Evolutionary conservation across 1,140 invertebrate genomes (phyloP).

Genomic region (Pentalonia nigronervosa): DNA sequence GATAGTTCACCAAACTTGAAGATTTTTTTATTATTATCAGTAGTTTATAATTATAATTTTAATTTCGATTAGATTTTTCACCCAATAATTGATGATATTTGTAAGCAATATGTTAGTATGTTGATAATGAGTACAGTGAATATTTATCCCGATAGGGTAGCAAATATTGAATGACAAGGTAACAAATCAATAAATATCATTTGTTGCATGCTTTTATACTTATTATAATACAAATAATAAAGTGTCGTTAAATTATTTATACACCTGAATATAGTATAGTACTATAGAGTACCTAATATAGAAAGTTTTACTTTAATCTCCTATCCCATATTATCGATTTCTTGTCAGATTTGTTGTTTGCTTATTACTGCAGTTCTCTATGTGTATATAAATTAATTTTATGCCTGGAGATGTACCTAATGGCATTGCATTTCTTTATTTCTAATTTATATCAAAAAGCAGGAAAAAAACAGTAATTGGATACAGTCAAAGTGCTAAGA

Average conservation of each 20-base stretch:
- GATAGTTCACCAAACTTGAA: too few relatives aligned
- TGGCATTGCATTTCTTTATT: background rate
- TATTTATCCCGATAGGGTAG: background rate
- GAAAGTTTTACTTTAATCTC: background rate
- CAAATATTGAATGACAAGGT: background rate
- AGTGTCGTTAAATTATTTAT: background rate
- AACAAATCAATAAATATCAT: background rate
- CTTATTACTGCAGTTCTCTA: background rate
- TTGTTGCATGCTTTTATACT: background rate
- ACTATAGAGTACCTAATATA: background rate
- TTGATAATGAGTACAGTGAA: background rate
- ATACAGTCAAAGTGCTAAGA: background rate
- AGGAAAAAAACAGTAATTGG: background rate
- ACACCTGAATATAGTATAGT: background rate
- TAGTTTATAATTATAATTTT: background rate
- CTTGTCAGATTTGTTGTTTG: background rate
- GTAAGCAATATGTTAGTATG: background rate
- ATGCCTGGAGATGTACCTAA: background rate
- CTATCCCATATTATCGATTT: background rate
- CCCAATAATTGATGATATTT: background rate
- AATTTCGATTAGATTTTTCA: background rate
- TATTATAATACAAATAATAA: background rate
- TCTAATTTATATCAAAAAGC: background rate
- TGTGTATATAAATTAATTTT: background rate
- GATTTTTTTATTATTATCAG: too few relatives aligned